Base-by-base conservation (phyloP, 2,888 invertebrate species). In the Belgica antarctica region DNA sequence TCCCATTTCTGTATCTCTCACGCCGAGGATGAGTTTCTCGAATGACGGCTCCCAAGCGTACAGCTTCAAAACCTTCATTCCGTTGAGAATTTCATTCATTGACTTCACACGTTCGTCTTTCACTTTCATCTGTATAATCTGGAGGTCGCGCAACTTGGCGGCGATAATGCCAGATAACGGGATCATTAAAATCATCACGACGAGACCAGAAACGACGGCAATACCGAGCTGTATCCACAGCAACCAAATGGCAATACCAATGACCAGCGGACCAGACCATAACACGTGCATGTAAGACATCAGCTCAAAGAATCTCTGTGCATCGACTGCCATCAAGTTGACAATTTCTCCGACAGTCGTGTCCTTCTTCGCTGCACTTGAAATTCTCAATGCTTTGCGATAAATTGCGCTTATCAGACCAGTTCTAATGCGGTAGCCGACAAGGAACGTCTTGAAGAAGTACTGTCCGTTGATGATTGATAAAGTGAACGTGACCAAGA, bases 21-120 rank as follows among this genome's bases (percentile, higher is more conserved):
- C 84, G 15, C 77, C 79, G 52, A 81, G 75, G 25, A 87, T 81
- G 75, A 84, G 82, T 59, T 83, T 76, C 73, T 83, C 81, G 74
- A 85, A 85, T 15, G 84, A 84, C 22, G 81, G 79, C 74, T 86
- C 86, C 86, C 86, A 86, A 0, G 85, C 86, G 75, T 86, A 86
- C 71, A 86, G 75, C 74, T 86, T 86, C 73, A 86, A 75, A 5
- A 84, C 82, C 80, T 84, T 85, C 59, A 86, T 84, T 25, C 85
- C 85, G 73, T 80, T 82, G 10, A 86, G 77, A 65, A 85, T 80
- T 76, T 80, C 85, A 72, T 82, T 84, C 79, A 84, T 83, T 57
- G 84, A 75, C 74, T 85, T 85, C 10, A 85, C 81, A 34, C 85
- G 75, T 69, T 83, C 79, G 73, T 85, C 85, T 75, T 85, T 84